Conservation (phyloP, 2,888 invertebrate genomes). For the Macrosiphum euphorbiae region DNA sequence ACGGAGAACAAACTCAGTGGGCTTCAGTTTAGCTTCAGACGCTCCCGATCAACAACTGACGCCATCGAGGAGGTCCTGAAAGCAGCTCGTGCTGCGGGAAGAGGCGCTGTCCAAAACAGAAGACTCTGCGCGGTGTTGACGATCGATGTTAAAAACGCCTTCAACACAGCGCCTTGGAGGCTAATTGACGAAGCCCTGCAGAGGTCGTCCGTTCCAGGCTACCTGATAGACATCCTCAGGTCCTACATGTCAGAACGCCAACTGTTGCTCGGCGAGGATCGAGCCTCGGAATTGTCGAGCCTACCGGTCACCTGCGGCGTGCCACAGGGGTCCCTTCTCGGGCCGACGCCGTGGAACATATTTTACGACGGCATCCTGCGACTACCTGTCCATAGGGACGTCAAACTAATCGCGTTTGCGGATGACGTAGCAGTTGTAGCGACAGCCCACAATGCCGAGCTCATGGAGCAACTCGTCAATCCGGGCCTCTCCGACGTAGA, state of each 20-base stretch:
- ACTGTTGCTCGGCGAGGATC: background rate
- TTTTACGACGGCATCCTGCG: background rate
- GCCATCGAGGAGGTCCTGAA: background rate
- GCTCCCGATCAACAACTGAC: background rate
- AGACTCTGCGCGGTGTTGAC: background rate
- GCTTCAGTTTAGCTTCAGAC: background rate
- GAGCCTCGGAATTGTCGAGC: background rate
- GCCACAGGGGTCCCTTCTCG: background rate
- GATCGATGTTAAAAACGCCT: background rate
- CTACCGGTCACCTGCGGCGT: background rate
- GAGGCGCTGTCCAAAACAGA: background rate
- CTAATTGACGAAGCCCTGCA: background rate
- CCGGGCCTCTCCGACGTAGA: no score
- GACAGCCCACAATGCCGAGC: background rate
- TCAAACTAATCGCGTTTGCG: no score
- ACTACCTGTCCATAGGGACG: no score
- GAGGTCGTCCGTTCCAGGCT: accelerated
- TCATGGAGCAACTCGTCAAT: no score
- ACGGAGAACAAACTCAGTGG: background rate
- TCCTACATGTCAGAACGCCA: background rate
- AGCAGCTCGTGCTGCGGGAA: background rate
- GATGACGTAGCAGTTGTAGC: no score
- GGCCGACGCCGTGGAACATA: background rate
- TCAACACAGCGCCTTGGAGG: background rate
- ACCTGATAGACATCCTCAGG: background rate